Evolutionary conservation across 1,140 invertebrate genomes (phyloP).

Genomic region (Lethrus apterus): DNA sequence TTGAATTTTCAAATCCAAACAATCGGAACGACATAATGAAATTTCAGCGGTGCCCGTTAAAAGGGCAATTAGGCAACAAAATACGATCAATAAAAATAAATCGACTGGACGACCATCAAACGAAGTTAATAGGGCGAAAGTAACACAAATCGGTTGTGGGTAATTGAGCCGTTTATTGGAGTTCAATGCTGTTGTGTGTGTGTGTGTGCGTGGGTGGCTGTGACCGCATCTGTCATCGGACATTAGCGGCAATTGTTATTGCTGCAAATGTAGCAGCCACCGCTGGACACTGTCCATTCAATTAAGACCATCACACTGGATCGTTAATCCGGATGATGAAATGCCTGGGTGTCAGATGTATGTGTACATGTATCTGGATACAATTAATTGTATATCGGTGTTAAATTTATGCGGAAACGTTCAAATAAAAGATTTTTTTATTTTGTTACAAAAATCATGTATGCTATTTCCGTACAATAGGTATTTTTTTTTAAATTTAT

Average conservation of each 20-base stretch:
- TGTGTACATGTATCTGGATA: too few species aligned
- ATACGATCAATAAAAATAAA: slow-evolving; percentile 16
- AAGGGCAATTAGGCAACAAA: slow-evolving; percentile 8
- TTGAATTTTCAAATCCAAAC: background rate
- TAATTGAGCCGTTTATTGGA: slow-evolving; percentile 26
- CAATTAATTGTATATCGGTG: too few species aligned
- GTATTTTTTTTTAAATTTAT: too few species aligned
- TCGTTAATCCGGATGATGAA: too few species aligned
- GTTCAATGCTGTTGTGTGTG: too few species aligned
- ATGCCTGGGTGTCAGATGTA: too few species aligned
- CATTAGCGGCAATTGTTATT: slow-evolving; percentile 25
- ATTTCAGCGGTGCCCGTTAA: background rate
- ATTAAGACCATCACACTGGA: too few species aligned
- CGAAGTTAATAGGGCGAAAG: slow-evolving; percentile 27
- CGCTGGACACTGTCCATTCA: slow-evolving; percentile 15
- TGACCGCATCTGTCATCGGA: slow-evolving; percentile 28
- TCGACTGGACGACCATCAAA: slow-evolving; percentile 20
- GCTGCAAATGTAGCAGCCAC: slow-evolving; percentile 11
- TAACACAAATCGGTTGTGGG: slow-evolving; percentile 23
- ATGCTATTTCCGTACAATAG: too few species aligned
- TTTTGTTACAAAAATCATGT: too few species aligned
- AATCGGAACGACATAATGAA: background rate
- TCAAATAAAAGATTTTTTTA: too few species aligned
- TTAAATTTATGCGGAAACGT: too few species aligned
- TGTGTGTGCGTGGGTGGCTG: slow-evolving; percentile 24